Percentiles rank a stretch among this genome's conserved stretches.
Evolutionary conservation across 2,888 invertebrate genomes (phyloP).

Genomic region (Baronia brevicornis): DNA sequence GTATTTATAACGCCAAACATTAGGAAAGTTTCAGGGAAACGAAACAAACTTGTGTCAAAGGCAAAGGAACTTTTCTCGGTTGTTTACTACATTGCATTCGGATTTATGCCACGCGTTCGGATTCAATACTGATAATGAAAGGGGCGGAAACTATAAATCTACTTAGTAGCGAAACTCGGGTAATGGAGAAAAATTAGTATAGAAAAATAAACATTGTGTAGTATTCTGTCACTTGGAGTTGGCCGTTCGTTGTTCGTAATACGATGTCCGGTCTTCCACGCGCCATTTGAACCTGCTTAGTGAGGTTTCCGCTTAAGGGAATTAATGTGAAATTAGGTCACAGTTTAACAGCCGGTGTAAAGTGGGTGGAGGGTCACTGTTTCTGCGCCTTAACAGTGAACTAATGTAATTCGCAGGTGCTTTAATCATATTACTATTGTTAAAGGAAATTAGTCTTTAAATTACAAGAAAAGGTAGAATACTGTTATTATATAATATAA

Average conservation of each 20-base stretch:
- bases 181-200: conserved; percentile 56
- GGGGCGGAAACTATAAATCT: conserved; percentile 74
- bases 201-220: conserved; percentile 54
- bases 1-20: conserved; percentile 15
- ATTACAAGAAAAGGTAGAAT: too few species aligned
- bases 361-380: conserved; percentile 64
- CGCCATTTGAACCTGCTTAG: conserved; percentile 69
- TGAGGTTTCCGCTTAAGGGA: conserved; percentile 74
- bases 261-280: conserved; percentile 44
- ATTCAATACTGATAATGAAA: conserved; percentile 71
- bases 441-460: too few species aligned
- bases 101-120: conserved; percentile 63
- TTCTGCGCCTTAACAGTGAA: too few species aligned
- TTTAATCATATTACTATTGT: too few species aligned
- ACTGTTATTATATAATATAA: too few species aligned
- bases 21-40: conserved; percentile 23
- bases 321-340: conserved; percentile 74
- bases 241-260: conserved; percentile 30
- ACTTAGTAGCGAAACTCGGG: conserved; percentile 64
- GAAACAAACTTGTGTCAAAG: conserved; percentile 44
- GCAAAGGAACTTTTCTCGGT: conserved; percentile 47
- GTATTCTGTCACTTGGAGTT: conserved; percentile 46
- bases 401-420: too few species aligned
- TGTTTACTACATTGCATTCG: conserved; percentile 63
- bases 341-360: conserved; percentile 61